Base-by-base conservation (phyloP, 2,797 vertebrate genomes). In the Odontamblyopus rebecca region DNA sequence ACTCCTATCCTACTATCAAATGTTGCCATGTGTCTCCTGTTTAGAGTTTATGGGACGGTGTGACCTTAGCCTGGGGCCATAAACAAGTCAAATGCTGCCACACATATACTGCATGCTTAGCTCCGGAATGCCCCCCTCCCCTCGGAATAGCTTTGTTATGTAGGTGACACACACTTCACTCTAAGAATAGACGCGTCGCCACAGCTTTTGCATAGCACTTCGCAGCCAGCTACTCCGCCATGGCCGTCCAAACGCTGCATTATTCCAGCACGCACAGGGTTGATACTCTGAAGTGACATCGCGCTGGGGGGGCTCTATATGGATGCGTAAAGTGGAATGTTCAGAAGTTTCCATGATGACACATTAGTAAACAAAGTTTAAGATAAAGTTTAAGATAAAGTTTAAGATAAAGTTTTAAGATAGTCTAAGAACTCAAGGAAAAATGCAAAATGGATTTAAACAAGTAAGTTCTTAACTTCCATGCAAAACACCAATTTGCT, bases 101-200 rank as follows among this genome's bases (percentile, higher is more conserved):
- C 23, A 44, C 67, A 57, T 26, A 59, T 32, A 72, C 61, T 72
- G 54, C 23, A 74, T 61, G 59, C 54, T 56, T 75, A 82, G 78
- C 76, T 72, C 65, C 72, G 78, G 85, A 91, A 90, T 91, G 72
- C 26, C 63, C 71, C 71, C 71, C 83, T 82, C 87, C 82, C 79
- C 83, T 85, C 82, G 79, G 88, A 89, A 90, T 90, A 86, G 88
- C 84, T 62, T 62, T 69, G n/a, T 69, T 74, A 77, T 86, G 81
- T 62, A 62, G 72, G 80, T 74, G 75, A 76, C 74, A 77, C 69
- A 76, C 68, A 76, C 64, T 57, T 30, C 50, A 76, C 73, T 67
- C 86, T 78, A 68, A 82, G 82, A 92, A 91, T 91, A 92, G 87
- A 73, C 63, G 41, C 66, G 12, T 70, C 76, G 80, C 79, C 70